Base-by-base conservation (phyloP, 23 tunicate genomes). In the Styela clava region DNA sequence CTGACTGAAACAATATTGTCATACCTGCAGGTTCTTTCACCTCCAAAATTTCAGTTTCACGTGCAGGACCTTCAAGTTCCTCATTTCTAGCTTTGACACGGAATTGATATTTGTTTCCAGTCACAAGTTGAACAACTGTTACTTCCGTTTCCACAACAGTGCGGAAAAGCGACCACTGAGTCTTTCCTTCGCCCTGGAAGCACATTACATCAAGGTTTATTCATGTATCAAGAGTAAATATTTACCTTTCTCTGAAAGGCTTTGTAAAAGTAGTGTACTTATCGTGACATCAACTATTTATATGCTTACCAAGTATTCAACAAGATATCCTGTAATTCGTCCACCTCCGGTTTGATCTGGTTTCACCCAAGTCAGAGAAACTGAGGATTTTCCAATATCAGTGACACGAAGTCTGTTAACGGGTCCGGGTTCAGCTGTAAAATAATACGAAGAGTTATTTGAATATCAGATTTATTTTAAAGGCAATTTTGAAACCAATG, bases 21-120 rank as follows among this genome's bases (percentile, higher is more conserved):
- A 16, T 76, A 76, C 81, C 81, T 25, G 81, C 81, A 12, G 81
- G 81, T 76, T 76, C 81, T 52, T 52, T 52, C 24, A 76, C 81
- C 44, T 76, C 81, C 24, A 76, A 24, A 1, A 76, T 52, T 22
- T 52, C 81, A 36, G 81, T 76, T 76, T 76, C 81, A 37, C 81
- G 35, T 37, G 81, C 62, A 25, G 81, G 81, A 20, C 81, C 81
- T 76, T 76, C 81, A 64, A 76, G 44, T 35, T 76, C 85, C 25
- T 95, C 89, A 84, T 95, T 95, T 35, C 70, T 51, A 16, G 99
- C 96, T 76, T 86, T 89, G 2, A 95, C 89, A 20, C 78, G 80
- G 85, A 95, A 95, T 64, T 86, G 84, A 69, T 95, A 95, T 69
- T 86, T 86, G 63, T 87, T 84, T 56, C 63, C 97, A 37, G 85